Percentiles rank a stretch among this genome's conserved stretches.
These are phyloP conservation scores for Exephanes ischioxanthus DNA, from an alignment of 2,888 invertebrate species.

Conservation along the genomic window DNA sequence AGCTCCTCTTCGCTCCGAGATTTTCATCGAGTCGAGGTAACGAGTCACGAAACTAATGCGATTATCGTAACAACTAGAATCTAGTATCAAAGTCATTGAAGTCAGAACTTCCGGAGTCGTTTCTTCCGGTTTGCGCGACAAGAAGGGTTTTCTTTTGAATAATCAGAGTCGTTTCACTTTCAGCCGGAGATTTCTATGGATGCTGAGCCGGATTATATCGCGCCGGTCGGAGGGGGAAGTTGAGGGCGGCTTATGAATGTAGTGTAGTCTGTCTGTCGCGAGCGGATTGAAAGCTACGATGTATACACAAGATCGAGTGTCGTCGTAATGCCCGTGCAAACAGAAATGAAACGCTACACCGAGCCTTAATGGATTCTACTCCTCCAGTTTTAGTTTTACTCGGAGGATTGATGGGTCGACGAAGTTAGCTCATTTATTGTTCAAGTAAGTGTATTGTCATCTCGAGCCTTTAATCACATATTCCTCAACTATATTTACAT, in stretches of 20 bases:
- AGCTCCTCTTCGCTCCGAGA: constrained; percentile 32
- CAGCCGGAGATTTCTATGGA: constrained; percentile 24
- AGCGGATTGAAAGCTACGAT: constrained; percentile 69
- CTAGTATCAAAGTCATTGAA: neutral
- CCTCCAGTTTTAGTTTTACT: constrained; percentile 65
- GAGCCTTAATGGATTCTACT: constrained; percentile 83
- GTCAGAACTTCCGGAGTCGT: neutral
- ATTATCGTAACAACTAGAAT: neutral
- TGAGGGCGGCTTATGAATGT: constrained; percentile 53
- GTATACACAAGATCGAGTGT: constrained; percentile 81
- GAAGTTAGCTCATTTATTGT: constrained; percentile 36
- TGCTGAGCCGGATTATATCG: neutral
- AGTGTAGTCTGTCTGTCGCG: constrained; percentile 26
- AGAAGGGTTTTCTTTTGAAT: neutral
- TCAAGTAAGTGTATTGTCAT: constrained; percentile 1
- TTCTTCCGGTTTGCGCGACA: neutral
- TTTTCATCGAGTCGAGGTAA: constrained; percentile 43
- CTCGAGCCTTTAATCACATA: neutral
- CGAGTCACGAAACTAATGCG: neutral
- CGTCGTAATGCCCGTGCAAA: constrained; percentile 82
- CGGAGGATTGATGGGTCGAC: constrained; percentile 68
- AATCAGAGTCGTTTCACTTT: constrained; percentile 3
- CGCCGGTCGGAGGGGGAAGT: neutral
- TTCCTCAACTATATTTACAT: neutral
- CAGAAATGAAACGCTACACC: constrained; percentile 82